phyloP scores from a whole-genome alignment of 2,888 invertebrate species.

The Exocentrus adspersus region DNA sequence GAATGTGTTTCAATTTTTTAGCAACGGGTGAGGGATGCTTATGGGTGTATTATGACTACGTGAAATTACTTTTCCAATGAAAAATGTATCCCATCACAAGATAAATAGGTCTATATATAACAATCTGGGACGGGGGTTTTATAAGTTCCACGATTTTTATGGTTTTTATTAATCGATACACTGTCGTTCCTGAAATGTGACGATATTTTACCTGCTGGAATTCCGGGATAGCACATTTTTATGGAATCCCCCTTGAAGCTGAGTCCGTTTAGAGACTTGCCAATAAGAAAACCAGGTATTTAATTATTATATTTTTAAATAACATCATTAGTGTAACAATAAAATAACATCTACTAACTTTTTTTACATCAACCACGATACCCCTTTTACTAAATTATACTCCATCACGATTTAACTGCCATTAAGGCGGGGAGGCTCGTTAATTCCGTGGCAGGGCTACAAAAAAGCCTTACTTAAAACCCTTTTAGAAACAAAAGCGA shows the following conservation, averaged over 20 bases:
- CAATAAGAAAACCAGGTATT: no score
- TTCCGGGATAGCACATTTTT: not conserved
- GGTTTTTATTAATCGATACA: not conserved
- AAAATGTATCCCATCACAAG: not conserved
- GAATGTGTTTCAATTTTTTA: constrained; percentile 19
- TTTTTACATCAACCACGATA: not conserved
- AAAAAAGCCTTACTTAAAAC: not conserved
- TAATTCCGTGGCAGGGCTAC: not conserved
- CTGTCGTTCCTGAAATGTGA: not conserved
- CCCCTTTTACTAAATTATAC: not conserved
- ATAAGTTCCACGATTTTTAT: constrained; percentile 1
- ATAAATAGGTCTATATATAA: not conserved
- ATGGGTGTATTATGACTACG: not conserved
- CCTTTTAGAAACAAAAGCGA: not conserved
- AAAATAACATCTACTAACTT: not conserved
- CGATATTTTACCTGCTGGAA: not conserved
- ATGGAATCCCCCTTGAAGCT: no score
- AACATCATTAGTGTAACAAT: no score
- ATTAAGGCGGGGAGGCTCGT: not conserved
- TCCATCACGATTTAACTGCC: not conserved
- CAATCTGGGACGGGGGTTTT: not conserved
- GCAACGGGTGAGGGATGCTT: not conserved
- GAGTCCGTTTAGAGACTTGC: no score
- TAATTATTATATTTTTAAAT: no score
- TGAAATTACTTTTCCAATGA: not conserved